Conservation (phyloP, 2,797 vertebrate genomes). For the Periophthalmus magnuspinnatus region DNA sequence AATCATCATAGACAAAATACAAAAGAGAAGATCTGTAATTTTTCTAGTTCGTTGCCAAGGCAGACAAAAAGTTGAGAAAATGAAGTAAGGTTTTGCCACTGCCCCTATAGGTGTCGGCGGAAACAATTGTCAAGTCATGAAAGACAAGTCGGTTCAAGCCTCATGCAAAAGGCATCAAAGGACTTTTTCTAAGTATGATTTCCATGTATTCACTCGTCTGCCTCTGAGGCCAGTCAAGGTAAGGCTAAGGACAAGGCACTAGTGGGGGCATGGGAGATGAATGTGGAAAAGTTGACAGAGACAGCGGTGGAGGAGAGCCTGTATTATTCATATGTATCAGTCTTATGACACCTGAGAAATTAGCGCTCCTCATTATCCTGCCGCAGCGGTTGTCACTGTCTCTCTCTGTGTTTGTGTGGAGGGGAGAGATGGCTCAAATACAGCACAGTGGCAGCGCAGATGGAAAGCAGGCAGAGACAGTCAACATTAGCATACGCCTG, state of each 20-base stretch:
- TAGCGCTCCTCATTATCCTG: constrained; percentile 55
- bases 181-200: constrained; percentile 31
- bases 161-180: constrained; percentile 49
- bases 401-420: constrained; percentile 19
- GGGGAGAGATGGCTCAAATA: constrained; percentile 32
- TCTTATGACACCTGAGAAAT: constrained; percentile 63
- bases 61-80: constrained; percentile 46
- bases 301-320: constrained; percentile 35
- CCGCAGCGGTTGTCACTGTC: constrained; percentile 21
- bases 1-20: constrained; percentile 61
- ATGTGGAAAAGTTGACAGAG: constrained; percentile 36
- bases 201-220: constrained; percentile 34
- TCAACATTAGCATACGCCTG: constrained; percentile 22
- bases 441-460: constrained; percentile 30
- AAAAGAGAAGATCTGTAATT: constrained; percentile 47
- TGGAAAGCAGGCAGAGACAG: constrained; percentile 28
- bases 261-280: constrained; percentile 12
- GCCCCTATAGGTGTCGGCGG: constrained; percentile 36
- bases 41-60: constrained; percentile 32
- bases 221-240: constrained; percentile 33
- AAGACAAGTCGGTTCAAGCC: constrained; percentile 31
- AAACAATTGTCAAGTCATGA: constrained; percentile 28
- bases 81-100: constrained; percentile 36
- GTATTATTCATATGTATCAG: constrained; percentile 63
- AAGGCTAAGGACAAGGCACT: constrained; percentile 30